Evolutionary conservation across 2,797 vertebrate species (phyloP).

Genomic region (Cirrhinus mrigala): DNA sequence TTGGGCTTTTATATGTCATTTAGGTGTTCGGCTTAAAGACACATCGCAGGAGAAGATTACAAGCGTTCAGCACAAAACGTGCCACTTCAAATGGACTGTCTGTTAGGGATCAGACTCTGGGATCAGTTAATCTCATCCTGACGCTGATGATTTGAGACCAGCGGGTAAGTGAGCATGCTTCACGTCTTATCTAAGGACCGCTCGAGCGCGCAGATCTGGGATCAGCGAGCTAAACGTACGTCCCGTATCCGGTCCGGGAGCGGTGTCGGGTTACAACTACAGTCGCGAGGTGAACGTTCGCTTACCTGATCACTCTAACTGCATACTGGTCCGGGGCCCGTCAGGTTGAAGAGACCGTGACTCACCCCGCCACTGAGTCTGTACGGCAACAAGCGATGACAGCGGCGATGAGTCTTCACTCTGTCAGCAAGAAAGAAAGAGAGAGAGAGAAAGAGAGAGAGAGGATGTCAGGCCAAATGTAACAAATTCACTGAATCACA

Average conservation of each 20-base stretch:
- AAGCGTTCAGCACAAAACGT: slow-evolving; percentile 48
- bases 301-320: slow-evolving; percentile 97
- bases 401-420: slow-evolving; percentile 78
- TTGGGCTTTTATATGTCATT: slow-evolving; percentile 58
- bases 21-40: slow-evolving; percentile 57
- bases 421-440: slow-evolving; percentile 79
- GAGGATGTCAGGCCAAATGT: slow-evolving; percentile 85
- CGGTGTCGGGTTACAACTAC: neutral
- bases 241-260: slow-evolving; percentile 13
- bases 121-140: slow-evolving; percentile 52
- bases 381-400: slow-evolving; percentile 80
- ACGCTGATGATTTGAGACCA: slow-evolving; percentile 45
- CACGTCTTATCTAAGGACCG: slow-evolving; percentile 23
- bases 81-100: slow-evolving; percentile 49
- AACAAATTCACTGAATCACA: slow-evolving; percentile 90
- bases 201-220: slow-evolving; percentile 15
- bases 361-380: slow-evolving; percentile 79
- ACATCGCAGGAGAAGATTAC: slow-evolving; percentile 55
- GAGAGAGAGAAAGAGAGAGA: slow-evolving; percentile 49
- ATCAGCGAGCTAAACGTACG: slow-evolving; percentile 32
- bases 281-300: slow-evolving; percentile 35
- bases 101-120: slow-evolving; percentile 53
- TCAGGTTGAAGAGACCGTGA: slow-evolving; percentile 83
- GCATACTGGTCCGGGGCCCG: slow-evolving; percentile 95
- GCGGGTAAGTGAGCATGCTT: slow-evolving; percentile 25